These are phyloP conservation scores for Spea multiplicata DNA, from an alignment of 2,113 vertebrate genomes.

Conservation along the genomic window DNA sequence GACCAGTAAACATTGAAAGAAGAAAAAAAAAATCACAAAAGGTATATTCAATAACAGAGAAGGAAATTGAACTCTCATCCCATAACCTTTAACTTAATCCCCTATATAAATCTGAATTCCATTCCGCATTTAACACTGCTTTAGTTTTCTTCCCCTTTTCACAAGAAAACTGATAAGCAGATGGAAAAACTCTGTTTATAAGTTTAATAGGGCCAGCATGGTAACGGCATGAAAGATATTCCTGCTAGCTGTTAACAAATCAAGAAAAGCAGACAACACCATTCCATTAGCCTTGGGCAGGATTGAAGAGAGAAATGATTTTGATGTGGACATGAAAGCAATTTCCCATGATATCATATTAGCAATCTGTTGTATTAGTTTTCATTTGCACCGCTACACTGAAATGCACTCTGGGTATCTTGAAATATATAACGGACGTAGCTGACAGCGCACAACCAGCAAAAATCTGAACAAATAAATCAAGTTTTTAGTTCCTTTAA, in stretches of 20 bases:
- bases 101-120: constrained; percentile 30
- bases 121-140: constrained; percentile 20
- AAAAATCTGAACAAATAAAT: constrained; percentile 9
- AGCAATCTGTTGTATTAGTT: constrained; percentile 47
- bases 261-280: constrained; percentile 42
- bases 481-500: background rate
- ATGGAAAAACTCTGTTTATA: constrained; percentile 44
- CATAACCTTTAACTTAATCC: constrained; percentile 35
- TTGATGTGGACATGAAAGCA: constrained; percentile 47
- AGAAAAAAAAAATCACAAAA: constrained; percentile 15
- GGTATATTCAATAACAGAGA: constrained; percentile 16
- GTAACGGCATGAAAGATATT: constrained; percentile 44
- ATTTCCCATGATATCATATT: constrained; percentile 47
- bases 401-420: background rate
- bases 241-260: constrained; percentile 47
- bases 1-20: background rate
- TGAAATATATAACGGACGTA: constrained; percentile 28
- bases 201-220: constrained; percentile 41
- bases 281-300: constrained; percentile 44
- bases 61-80: constrained; percentile 8
- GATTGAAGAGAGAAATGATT: constrained; percentile 47
- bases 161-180: constrained; percentile 44
- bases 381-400: constrained; percentile 42
- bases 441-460: constrained; percentile 23
- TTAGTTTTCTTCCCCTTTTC: constrained; percentile 19